A percentile compares a stretch with the other conserved stretches of the same genome.
These are phyloP conservation scores for Oncopodura yosiiana DNA, from an alignment of 1,140 invertebrate species.

Conservation along the genomic window DNA sequence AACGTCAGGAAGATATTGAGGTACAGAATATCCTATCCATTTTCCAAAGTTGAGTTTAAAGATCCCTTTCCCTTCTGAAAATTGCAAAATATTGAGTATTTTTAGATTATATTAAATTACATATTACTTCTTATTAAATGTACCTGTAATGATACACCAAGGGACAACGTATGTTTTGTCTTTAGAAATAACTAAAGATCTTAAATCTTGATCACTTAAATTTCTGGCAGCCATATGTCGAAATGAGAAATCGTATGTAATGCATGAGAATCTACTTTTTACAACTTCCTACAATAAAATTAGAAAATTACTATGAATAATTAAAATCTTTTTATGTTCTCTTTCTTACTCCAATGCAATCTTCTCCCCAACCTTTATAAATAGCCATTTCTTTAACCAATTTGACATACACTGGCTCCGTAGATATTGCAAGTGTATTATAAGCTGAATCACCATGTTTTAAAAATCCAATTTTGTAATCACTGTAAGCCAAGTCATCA, in stretches of 20 bases:
- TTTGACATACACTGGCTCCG: conserved; percentile 21
- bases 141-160: conserved; percentile 11
- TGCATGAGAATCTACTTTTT: conserved; percentile 7
- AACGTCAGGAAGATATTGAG: conserved; percentile 6
- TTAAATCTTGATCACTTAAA: conserved; percentile 9
- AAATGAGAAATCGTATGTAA: conserved; percentile 15
- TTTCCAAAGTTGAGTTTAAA: conserved; percentile 18
- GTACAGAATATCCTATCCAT: conserved; percentile 7
- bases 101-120: too few relatives aligned
- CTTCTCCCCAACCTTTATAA: conserved; percentile 2
- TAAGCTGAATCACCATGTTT: conserved; percentile 22
- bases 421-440: conserved; percentile 8
- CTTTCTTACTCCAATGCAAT: too few relatives aligned
- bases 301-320: too few relatives aligned
- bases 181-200: not conserved
- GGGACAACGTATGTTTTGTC: conserved; percentile 7
- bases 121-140: too few relatives aligned
- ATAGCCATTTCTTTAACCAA: conserved; percentile 18
- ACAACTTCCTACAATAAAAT: conserved; percentile 13
- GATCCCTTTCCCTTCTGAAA: conserved; percentile 10
- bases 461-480: conserved; percentile 18
- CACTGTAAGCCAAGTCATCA: conserved; percentile 12
- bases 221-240: conserved; percentile 9
- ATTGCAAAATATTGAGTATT: too few relatives aligned
- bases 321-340: too few relatives aligned